phyloP scores from a whole-genome alignment of 2,888 invertebrate genomes.

The Nebria salina region DNA sequence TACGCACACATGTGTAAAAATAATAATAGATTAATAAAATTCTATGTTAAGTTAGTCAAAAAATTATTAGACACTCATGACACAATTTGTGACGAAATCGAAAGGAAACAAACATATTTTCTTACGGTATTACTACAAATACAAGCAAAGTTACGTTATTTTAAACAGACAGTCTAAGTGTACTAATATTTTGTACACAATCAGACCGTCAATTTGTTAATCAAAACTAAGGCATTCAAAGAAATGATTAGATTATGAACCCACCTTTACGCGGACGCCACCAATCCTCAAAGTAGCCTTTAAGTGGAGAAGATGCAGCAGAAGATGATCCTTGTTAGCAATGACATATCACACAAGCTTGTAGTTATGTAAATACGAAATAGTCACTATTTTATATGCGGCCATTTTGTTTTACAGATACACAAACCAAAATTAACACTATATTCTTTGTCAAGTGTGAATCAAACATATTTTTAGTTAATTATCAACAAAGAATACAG shows the following conservation, averaged over 20 bases:
- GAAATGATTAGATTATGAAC: constrained; percentile 48
- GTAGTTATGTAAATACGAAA: constrained; percentile 16
- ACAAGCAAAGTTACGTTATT: neutral
- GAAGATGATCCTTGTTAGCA: constrained; percentile 72
- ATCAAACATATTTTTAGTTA: constrained; percentile 41
- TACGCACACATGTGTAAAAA: neutral
- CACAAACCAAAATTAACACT: constrained; percentile 17
- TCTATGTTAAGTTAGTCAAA: neutral
- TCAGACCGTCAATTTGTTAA: neutral
- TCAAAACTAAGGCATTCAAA: neutral
- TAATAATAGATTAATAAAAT: neutral
- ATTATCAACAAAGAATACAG: neutral
- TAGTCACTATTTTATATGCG: neutral
- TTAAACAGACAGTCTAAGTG: neutral
- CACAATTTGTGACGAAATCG: neutral
- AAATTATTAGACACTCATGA: neutral
- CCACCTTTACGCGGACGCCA: constrained; percentile 95
- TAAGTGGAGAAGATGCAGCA: constrained; percentile 86
- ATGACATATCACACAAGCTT: constrained; percentile 50
- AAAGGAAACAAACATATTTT: constrained; percentile 50
- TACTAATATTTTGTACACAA: neutral
- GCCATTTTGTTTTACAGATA: constrained; percentile 10
- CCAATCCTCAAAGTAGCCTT: constrained; percentile 99
- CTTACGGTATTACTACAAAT: constrained; percentile 14
- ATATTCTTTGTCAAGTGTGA: neutral